Conservation (phyloP, 2,888 invertebrate species). For the Drosophila quasianomalipes region DNA sequence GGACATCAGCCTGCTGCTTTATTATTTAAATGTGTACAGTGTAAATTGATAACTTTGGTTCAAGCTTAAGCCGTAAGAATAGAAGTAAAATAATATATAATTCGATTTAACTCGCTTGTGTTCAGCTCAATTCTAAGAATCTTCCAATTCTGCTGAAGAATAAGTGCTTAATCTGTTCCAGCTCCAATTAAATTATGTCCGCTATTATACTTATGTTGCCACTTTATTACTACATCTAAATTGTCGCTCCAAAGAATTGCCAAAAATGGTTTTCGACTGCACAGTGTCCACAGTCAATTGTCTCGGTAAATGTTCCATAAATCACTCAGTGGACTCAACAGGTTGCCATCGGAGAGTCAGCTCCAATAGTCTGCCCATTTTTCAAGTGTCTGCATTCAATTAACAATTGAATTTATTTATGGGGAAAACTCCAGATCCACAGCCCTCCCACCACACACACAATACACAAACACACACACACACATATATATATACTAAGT, state of each 20-base stretch:
- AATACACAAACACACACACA: slow-evolving; percentile 2
- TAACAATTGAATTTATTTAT: slow-evolving; percentile 75
- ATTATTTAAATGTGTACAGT: background rate
- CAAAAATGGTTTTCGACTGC: slow-evolving; percentile 14
- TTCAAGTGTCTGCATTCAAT: slow-evolving; percentile 76
- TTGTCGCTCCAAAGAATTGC: background rate
- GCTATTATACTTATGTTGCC: background rate
- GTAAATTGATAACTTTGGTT: background rate
- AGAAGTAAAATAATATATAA: too few species aligned
- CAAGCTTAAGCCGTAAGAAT: background rate
- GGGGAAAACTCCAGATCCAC: slow-evolving; percentile 35
- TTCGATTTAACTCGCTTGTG: background rate
- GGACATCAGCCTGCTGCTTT: background rate
- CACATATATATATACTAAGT: slow-evolving; percentile 10
- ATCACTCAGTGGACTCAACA: slow-evolving; percentile 60
- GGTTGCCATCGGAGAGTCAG: slow-evolving; percentile 62
- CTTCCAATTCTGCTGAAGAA: background rate
- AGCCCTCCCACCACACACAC: background rate
- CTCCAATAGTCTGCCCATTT: slow-evolving; percentile 59
- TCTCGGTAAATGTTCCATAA: slow-evolving; percentile 47
- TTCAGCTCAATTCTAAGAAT: too few species aligned
- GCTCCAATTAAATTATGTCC: background rate
- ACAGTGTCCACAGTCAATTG: slow-evolving; percentile 18
- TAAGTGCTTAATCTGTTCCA: background rate
- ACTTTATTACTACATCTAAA: background rate